Percentiles rank a stretch among this genome's conserved stretches.
These are phyloP conservation scores for Smithornis capensis DNA, from an alignment of 2,113 vertebrate genomes.

Conservation along the genomic window DNA sequence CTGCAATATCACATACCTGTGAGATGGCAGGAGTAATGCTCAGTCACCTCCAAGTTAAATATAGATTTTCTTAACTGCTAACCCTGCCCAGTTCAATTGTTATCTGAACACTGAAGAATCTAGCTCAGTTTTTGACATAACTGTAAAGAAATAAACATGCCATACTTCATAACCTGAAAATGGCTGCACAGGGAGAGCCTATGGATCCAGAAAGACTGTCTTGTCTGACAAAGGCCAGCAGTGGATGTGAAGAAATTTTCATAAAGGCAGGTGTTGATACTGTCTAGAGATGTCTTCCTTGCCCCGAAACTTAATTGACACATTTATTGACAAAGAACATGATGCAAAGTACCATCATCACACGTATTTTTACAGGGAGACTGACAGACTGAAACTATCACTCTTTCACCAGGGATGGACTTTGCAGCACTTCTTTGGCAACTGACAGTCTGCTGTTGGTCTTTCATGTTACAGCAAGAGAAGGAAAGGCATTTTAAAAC, in stretches of 20 bases:
- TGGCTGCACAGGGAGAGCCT: background rate
- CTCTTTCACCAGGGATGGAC: background rate
- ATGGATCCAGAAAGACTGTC: background rate
- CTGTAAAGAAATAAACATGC: background rate
- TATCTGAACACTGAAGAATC: background rate
- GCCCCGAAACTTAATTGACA: background rate
- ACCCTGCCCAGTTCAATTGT: background rate
- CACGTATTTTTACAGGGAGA: background rate
- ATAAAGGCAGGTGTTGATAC: background rate
- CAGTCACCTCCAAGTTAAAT: background rate
- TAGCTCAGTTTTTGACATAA: background rate
- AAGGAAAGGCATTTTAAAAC: background rate
- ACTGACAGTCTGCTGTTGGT: background rate
- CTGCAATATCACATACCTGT: background rate
- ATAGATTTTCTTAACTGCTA: background rate
- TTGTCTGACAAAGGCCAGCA: background rate
- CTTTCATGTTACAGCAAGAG: background rate
- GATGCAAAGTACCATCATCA: background rate
- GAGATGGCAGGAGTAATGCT: background rate
- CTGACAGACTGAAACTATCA: background rate
- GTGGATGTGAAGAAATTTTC: background rate
- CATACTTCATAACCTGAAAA: background rate
- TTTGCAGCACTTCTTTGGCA: fast-evolving
- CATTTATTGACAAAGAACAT: background rate
- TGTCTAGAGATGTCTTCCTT: background rate